A percentile compares a stretch with the other conserved stretches of the same genome.
phyloP scores from a whole-genome alignment of 1,140 invertebrate species.

The Lordiphosa collinella region DNA sequence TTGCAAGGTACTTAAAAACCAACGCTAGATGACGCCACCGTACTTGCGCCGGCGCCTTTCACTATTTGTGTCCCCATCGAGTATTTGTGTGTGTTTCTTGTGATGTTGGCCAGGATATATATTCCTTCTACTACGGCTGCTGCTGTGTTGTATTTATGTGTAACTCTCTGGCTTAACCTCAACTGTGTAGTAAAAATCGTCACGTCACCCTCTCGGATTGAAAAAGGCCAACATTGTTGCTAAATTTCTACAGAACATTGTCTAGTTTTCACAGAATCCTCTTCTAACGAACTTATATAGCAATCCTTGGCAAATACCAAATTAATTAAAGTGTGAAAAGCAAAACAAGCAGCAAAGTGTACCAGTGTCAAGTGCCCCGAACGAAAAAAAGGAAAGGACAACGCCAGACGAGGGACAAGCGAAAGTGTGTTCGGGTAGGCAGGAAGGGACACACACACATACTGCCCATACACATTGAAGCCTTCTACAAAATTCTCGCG shows the following conservation, averaged over 20 bases:
- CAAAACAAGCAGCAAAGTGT: constrained; percentile 1
- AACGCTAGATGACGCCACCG: no score
- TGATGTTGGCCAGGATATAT: constrained; percentile 38
- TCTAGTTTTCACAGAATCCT: constrained; percentile 14
- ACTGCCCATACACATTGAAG: constrained; percentile 11
- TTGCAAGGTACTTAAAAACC: no score
- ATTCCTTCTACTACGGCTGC: constrained; percentile 12
- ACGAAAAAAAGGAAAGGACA: constrained; percentile 11
- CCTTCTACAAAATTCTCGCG: constrained; percentile 18
- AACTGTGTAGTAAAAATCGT: constrained; percentile 41
- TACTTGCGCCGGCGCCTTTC: not conserved
- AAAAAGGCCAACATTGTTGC: constrained; percentile 17
- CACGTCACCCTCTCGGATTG: constrained; percentile 35
- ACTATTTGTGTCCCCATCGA: no score
- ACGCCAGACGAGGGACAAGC: constrained; percentile 32
- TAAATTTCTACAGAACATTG: constrained; percentile 21
- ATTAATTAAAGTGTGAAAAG: not conserved
- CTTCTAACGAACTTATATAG: not conserved
- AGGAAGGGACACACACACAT: constrained; percentile 4
- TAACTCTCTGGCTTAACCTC: constrained; percentile 38
- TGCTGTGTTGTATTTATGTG: constrained; percentile 41
- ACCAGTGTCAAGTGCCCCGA: constrained; percentile 12
- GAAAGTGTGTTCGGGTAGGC: constrained; percentile 48
- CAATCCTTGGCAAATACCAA: not conserved
- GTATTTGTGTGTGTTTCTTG: not conserved